Percentiles rank a stretch among this genome's conserved stretches.
Conservation (phyloP, 2,113 vertebrate species). For the Panthera tigris region DNA sequence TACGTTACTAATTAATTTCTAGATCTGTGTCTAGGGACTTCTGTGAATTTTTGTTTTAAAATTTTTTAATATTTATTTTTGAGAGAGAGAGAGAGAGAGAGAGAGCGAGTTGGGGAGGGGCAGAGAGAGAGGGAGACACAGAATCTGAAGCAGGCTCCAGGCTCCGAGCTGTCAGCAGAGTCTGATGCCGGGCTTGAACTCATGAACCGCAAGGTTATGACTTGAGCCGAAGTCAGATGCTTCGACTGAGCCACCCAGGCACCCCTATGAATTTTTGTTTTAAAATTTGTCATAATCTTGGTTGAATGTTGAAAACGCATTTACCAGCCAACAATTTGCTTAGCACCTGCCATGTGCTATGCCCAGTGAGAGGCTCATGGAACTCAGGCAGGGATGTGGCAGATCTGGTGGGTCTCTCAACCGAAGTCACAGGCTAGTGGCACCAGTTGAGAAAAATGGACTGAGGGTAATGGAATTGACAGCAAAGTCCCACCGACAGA, state of each 20-base stretch:
- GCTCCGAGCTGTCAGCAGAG: too few species aligned
- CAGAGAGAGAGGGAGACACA: too few species aligned
- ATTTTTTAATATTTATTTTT: not conserved
- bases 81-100: not conserved
- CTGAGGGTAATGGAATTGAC: not conserved
- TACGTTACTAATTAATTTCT: not conserved
- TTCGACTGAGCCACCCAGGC: too few species aligned
- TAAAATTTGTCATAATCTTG: not conserved
- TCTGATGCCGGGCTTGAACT: too few species aligned
- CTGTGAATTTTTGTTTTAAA: not conserved
- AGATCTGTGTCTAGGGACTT: not conserved
- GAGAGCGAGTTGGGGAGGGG: too few species aligned
- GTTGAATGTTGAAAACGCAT: not conserved
- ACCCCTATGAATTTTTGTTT: not conserved
- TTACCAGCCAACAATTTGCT: not conserved
- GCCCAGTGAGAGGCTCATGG: not conserved
- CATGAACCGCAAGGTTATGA: too few species aligned
- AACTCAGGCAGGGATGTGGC: not conserved
- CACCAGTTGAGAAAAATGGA: not conserved
- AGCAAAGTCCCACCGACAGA: not conserved
- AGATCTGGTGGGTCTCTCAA: not conserved
- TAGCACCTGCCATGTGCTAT: fast-evolving
- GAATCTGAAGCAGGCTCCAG: too few species aligned
- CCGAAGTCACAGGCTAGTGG: too few species aligned
- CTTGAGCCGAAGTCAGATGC: too few species aligned